Evolutionary conservation across 2,797 vertebrate genomes (phyloP).

Genomic region (Toxotes lorentzi): DNA sequence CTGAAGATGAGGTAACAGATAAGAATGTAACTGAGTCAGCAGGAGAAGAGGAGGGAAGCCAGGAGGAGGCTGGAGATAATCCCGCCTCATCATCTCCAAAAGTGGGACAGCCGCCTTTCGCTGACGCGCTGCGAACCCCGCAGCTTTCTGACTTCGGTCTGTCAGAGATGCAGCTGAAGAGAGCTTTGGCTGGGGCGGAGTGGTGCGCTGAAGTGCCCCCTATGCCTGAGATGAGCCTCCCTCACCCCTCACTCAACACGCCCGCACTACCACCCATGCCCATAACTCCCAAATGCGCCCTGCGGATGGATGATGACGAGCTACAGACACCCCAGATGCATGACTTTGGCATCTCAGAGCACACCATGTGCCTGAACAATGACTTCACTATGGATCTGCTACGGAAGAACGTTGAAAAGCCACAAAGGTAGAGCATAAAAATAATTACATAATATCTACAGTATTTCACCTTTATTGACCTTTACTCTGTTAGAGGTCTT

Average conservation of each 20-base stretch:
- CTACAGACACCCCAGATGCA: slow-evolving; percentile 87
- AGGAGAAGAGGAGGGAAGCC: slow-evolving; percentile 11
- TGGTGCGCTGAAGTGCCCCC: slow-evolving; percentile 58
- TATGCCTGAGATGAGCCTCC: slow-evolving; percentile 64
- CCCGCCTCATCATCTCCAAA: not conserved
- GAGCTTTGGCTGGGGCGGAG: slow-evolving; percentile 57
- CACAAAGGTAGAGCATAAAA: slow-evolving; percentile 70
- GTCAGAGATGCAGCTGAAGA: slow-evolving; percentile 86
- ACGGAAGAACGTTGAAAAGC: slow-evolving; percentile 78
- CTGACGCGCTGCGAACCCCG: slow-evolving; percentile 80
- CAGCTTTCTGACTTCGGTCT: slow-evolving; percentile 94
- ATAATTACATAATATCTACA: not conserved
- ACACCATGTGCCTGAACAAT: slow-evolving; percentile 90
- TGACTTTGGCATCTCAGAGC: slow-evolving; percentile 90
- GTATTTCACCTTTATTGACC: slow-evolving; percentile 6
- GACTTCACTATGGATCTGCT: slow-evolving; percentile 92
- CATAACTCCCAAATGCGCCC: slow-evolving; percentile 86
- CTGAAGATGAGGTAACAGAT: slow-evolving; percentile 40
- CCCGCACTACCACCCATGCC: slow-evolving; percentile 54
- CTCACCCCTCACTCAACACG: slow-evolving; percentile 39
- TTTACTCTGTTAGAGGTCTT: not conserved
- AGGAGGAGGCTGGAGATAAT: slow-evolving; percentile 38
- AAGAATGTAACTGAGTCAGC: slow-evolving; percentile 25
- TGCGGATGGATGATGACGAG: slow-evolving; percentile 87
- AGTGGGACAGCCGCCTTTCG: slow-evolving; percentile 28